Percentiles rank a stretch among this genome's conserved stretches.
Evolutionary conservation across 2,888 invertebrate genomes (phyloP).

Genomic region (Xestia c-nigrum): DNA sequence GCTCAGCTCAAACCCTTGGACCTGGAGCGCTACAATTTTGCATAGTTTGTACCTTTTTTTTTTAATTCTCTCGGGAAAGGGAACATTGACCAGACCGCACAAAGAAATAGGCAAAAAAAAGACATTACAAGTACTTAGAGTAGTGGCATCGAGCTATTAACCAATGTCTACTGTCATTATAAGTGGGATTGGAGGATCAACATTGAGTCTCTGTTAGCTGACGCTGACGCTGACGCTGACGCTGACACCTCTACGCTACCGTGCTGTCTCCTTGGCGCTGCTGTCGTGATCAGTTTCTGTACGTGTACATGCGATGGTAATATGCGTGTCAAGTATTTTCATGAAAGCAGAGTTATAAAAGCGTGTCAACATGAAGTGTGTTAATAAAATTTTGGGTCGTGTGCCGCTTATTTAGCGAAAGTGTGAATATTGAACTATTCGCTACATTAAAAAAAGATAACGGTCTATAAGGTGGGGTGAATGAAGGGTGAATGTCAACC

Average conservation of each 20-base stretch:
- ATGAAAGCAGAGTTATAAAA: conserved; percentile 42
- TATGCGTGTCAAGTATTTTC: conserved; percentile 36
- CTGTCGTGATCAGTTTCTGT: background rate
- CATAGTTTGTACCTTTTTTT: background rate
- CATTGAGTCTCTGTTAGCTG: background rate
- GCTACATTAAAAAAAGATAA: conserved; percentile 11
- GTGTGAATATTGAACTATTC: conserved; percentile 37
- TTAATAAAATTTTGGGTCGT: conserved; percentile 30
- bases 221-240: background rate
- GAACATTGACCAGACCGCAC: background rate
- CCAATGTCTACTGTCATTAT: background rate
- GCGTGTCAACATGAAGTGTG: conserved; percentile 39
- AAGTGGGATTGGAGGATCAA: background rate
- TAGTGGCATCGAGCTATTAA: too few species aligned
- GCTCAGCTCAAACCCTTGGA: background rate
- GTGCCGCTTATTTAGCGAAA: conserved; percentile 48
- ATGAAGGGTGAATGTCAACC: conserved; percentile 49
- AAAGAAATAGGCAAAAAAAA: background rate
- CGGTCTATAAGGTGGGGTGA: conserved; percentile 5
- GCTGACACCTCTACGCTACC: background rate
- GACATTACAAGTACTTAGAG: background rate
- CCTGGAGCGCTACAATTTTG: background rate
- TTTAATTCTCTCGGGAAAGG: background rate
- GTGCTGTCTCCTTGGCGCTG: background rate
- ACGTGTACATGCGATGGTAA: conserved; percentile 13